Conservation (phyloP, 2,113 vertebrate species). For the Lathamus discolor region DNA sequence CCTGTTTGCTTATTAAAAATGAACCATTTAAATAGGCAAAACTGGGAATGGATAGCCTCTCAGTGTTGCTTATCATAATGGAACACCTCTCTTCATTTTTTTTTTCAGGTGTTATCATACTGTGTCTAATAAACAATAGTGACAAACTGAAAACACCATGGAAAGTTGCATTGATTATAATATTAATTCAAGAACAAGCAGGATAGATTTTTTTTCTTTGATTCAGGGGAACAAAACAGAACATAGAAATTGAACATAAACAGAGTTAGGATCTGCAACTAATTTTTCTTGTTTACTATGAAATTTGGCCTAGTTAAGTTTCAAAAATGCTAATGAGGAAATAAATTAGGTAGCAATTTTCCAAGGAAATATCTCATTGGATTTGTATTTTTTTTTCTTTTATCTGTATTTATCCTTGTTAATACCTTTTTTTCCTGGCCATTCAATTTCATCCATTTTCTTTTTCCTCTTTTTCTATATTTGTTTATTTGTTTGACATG, state of each 20-base stretch:
- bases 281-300: slow-evolving; percentile 47
- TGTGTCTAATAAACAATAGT: slow-evolving; percentile 23
- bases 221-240: slow-evolving; percentile 18
- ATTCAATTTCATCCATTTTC: background rate
- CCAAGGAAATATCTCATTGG: slow-evolving; percentile 29
- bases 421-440: background rate
- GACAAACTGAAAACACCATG: slow-evolving; percentile 6
- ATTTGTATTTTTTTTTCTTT: slow-evolving; percentile 45
- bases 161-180: slow-evolving; percentile 42
- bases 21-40: background rate
- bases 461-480: background rate
- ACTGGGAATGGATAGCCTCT: background rate
- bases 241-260: slow-evolving; percentile 42
- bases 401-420: slow-evolving; percentile 25
- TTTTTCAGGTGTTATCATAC: background rate
- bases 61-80: background rate
- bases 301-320: slow-evolving; percentile 48
- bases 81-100: background rate
- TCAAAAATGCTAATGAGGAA: slow-evolving; percentile 59
- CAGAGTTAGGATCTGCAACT: slow-evolving; percentile 36
- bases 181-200: slow-evolving; percentile 34
- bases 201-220: background rate
- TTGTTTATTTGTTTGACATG: background rate
- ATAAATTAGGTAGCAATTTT: slow-evolving; percentile 58
- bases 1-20: background rate